These are phyloP conservation scores for Sisyra terminalis DNA, from an alignment of 2,888 invertebrate genomes.

Conservation along the genomic window DNA sequence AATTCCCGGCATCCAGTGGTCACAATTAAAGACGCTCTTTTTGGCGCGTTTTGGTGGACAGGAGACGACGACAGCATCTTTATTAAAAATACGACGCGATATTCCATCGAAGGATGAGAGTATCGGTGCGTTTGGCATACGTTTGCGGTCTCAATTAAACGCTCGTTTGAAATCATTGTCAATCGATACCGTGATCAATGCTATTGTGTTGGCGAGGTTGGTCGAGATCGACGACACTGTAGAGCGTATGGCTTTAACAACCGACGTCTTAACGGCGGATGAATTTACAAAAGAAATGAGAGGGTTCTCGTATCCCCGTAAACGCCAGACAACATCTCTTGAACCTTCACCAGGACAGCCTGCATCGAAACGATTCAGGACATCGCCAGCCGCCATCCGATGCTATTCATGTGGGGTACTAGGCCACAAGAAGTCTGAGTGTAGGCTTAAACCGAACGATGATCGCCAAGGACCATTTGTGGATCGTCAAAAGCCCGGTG, in stretches of 20 bases:
- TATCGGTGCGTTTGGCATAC: constrained; percentile 1
- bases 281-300: background rate
- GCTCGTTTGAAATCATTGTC: background rate
- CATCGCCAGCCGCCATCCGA: background rate
- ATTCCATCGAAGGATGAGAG: background rate
- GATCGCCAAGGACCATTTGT: too few relatives aligned
- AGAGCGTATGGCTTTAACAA: background rate
- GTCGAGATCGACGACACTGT: background rate
- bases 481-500: background rate
- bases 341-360: background rate
- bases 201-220: background rate
- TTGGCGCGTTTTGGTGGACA: constrained; percentile 2
- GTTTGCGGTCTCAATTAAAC: background rate
- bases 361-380: background rate
- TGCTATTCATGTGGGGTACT: background rate
- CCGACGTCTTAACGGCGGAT: background rate
- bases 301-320: background rate
- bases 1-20: background rate
- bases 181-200: background rate
- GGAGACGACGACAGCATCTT: background rate
- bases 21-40: background rate
- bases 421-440: background rate
- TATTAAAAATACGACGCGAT: background rate
- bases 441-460: background rate
- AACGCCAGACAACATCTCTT: background rate